phyloP scores from a whole-genome alignment of 2,113 vertebrate genomes.

The Passerina amoena region DNA sequence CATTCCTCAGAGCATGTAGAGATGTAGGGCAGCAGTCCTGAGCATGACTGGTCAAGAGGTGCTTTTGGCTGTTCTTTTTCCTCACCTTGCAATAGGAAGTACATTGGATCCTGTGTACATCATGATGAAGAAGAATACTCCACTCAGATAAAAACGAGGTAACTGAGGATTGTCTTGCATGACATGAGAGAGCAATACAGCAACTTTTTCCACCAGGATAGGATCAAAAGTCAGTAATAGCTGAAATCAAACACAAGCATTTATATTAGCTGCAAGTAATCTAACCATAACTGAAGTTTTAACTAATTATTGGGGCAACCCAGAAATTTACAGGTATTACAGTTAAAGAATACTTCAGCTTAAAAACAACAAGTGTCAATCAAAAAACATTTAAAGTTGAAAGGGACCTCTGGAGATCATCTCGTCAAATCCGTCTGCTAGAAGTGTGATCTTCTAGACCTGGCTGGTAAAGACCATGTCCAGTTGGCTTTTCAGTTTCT shows the following conservation, averaged over 20 bases:
- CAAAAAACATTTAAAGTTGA: not conserved
- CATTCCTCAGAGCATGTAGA: not conserved
- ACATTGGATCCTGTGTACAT: conserved; percentile 99
- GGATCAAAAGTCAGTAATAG: conserved; percentile 98
- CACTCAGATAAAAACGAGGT: conserved; percentile 94
- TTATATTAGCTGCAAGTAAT: not conserved
- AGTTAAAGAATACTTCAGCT: not conserved
- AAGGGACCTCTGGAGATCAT: not conserved
- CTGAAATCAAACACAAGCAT: conserved; percentile 70
- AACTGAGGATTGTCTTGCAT: conserved; percentile 98
- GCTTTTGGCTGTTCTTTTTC: not conserved
- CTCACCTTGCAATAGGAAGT: conserved; percentile 94
- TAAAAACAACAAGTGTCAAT: not conserved
- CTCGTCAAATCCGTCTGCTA: rapidly evolving
- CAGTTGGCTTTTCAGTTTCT: not conserved
- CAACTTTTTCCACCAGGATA: conserved; percentile 97
- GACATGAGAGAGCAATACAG: conserved; percentile 87
- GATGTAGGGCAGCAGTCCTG: not conserved
- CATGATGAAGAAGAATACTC: conserved; percentile 99
- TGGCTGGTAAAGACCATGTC: not conserved
- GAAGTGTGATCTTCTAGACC: not conserved
- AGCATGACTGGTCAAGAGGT: not conserved
- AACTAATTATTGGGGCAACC: not conserved
- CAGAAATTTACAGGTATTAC: not conserved
- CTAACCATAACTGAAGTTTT: not conserved